Evolutionary conservation across 2,113 vertebrate species (phyloP).

Genomic region (Sceloporus undulatus): DNA sequence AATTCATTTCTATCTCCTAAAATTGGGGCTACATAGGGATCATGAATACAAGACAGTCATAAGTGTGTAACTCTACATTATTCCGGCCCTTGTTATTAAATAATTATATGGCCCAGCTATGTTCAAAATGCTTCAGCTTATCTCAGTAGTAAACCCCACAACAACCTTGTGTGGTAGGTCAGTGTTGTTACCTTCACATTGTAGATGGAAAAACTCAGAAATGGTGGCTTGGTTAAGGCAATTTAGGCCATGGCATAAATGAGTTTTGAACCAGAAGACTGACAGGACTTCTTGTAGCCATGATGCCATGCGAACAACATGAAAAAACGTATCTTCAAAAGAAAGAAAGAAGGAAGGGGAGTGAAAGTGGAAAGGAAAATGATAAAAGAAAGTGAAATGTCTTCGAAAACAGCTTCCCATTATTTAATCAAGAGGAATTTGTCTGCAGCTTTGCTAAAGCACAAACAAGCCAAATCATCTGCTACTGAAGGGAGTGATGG

Average conservation of each 20-base stretch:
- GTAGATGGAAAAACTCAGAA: neutral
- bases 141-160: neutral
- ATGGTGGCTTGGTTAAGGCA: neutral
- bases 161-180: neutral
- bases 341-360: neutral
- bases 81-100: neutral
- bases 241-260: neutral
- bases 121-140: neutral
- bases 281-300: neutral
- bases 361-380: neutral
- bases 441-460: conserved; percentile 10
- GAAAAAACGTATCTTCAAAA: conserved; percentile 5
- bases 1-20: no score
- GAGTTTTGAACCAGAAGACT: neutral
- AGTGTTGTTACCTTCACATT: neutral
- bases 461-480: conserved; percentile 25
- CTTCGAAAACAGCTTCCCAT: neutral
- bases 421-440: conserved; percentile 20
- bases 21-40: no score
- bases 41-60: no score
- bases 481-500: conserved; percentile 29
- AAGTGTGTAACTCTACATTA: no score
- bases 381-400: neutral
- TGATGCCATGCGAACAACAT: neutral
- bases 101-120: neutral